Base-by-base conservation (phyloP, 2,888 invertebrate species). In the Chymomyza fuscimana region DNA sequence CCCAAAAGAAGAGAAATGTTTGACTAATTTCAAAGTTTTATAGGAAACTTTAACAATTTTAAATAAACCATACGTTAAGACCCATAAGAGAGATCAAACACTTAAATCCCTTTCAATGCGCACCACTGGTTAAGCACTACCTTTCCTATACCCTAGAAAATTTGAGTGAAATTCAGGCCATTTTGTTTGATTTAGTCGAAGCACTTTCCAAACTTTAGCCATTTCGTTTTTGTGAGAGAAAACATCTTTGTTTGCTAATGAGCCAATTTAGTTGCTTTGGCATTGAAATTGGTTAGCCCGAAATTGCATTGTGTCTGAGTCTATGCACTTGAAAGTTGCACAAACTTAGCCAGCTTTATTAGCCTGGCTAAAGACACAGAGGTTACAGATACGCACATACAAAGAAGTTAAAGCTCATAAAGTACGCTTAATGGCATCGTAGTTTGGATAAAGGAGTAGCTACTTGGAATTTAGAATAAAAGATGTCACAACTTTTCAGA, bases 211-310 rank as follows among this genome's bases (percentile, higher is more conserved):
- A 87, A 88, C 80, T 85, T 87, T 74, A 69, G 59, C 80, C 60
- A 79, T 79, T 80, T 72, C 63, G 59, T 65, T 65, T 58, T 59
- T 25, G 16, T 51, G 19, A 36, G 46, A n/a, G 59, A 32, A 29
- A 6, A 29, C 59, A 59, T 19, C 77, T 80, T 73, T 82, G 83
- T 75, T 77, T 87, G 69, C 86, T 88, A 85, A 85, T 85, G 88
- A 85, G 88, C 77, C 85, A 86, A 85, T 85, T 85, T 85, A 88
- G 87, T 88, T 88, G 85, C 85, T 80, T 77, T 77, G 75, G 72
- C 71, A 61, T 61, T 61, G 61, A 36, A 40, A 16, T 46, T 46
- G 40, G 12, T 12, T 46, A 46, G 40, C 40, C 40, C 79, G 79
- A 76, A 83, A 77, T 87, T 79, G 80, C 79, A 78, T 72, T 67